phyloP scores from a whole-genome alignment of 2,113 vertebrate species.

The Anhinga anhinga region DNA sequence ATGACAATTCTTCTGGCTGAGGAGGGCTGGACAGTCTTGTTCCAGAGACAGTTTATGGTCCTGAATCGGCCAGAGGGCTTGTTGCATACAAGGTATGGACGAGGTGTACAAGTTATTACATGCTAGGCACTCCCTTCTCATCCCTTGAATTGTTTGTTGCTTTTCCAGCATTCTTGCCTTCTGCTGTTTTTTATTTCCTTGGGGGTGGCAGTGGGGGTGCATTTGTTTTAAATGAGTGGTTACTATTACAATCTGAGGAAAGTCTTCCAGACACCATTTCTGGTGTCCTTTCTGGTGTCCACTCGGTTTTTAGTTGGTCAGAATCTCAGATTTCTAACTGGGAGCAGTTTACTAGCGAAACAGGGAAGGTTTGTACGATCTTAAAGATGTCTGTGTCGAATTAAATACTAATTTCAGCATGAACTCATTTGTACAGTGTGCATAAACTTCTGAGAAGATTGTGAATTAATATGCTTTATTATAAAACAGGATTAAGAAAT shows the following conservation, averaged over 20 bases:
- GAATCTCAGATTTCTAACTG: constrained; percentile 15
- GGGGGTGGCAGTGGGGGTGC: neutral
- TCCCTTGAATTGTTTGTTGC: constrained; percentile 28
- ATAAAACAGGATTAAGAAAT: neutral
- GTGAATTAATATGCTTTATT: constrained; percentile 33
- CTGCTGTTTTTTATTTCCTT: neutral
- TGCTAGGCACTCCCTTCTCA: constrained; percentile 40
- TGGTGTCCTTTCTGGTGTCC: neutral
- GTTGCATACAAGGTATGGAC: constrained; percentile 66
- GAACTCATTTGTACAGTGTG: neutral
- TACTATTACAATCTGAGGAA: neutral
- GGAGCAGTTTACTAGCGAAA: neutral
- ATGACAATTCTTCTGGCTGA: constrained; percentile 73
- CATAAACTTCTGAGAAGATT: neutral
- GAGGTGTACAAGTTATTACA: constrained; percentile 47
- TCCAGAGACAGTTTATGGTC: constrained; percentile 70
- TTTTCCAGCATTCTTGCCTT: constrained; percentile 43
- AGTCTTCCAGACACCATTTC: neutral
- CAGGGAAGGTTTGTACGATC: constrained; percentile 20
- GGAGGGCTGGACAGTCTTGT: constrained; percentile 68
- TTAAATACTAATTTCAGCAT: constrained; percentile 54
- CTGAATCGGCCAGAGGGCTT: constrained; percentile 69
- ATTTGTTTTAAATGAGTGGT: neutral
- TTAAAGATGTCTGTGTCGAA: neutral
- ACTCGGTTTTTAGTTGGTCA: neutral